phyloP scores from a whole-genome alignment of 2,888 invertebrate species.

The Watsonalla cultraria region DNA sequence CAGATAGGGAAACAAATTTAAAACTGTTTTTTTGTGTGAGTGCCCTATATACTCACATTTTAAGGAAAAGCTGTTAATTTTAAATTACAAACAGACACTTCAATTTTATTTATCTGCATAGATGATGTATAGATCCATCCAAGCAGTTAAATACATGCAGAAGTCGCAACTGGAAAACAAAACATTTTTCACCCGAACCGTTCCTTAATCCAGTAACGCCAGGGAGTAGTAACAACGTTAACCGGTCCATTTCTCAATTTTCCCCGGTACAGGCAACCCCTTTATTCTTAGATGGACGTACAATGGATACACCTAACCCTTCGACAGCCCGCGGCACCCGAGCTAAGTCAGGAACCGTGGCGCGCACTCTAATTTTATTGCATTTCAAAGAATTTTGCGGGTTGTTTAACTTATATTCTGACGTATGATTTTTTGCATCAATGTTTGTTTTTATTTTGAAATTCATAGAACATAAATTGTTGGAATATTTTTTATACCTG shows the following conservation, averaged over 20 bases:
- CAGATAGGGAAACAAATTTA: no score
- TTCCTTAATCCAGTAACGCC: conserved; percentile 53
- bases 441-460: no score
- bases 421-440: not conserved
- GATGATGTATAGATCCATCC: no score
- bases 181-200: conserved; percentile 67
- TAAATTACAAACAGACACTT: no score
- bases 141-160: conserved; percentile 10
- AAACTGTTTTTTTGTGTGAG: no score
- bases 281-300: conserved; percentile 62
- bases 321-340: conserved; percentile 55
- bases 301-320: conserved; percentile 61
- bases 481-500: no score
- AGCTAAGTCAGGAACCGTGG: conserved; percentile 42
- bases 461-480: no score
- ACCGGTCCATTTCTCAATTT: conserved; percentile 79
- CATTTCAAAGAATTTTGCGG: conserved; percentile 49
- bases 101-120: no score
- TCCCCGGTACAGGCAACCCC: conserved; percentile 51
- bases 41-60: no score
- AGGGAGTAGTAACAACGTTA: conserved; percentile 73
- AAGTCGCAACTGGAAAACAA: conserved; percentile 48
- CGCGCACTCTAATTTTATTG: conserved; percentile 59
- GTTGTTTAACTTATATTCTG: conserved; percentile 30
- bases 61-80: no score